phyloP scores from a whole-genome alignment of 2,797 vertebrate species.

The Anomalospiza imberbis region DNA sequence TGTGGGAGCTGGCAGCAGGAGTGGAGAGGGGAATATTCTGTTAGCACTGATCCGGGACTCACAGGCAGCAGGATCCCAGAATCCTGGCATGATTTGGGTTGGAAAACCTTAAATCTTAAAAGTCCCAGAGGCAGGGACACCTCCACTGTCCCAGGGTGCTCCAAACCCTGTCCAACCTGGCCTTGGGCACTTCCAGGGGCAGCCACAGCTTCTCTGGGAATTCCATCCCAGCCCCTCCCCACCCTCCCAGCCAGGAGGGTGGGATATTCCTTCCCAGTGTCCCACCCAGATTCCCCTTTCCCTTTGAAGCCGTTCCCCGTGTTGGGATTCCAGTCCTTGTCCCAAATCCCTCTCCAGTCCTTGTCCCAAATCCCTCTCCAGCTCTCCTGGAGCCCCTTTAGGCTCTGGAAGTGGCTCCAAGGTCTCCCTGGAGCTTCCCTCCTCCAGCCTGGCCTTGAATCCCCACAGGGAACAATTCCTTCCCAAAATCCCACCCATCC shows the following conservation, averaged over 20 bases:
- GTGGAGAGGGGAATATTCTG: neutral
- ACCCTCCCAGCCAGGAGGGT: neutral
- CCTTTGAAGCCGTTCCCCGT: neutral
- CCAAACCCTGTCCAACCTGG: too few relatives aligned
- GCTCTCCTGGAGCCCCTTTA: neutral
- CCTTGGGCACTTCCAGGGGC: neutral
- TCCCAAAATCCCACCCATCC: neutral
- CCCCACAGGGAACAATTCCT: too few relatives aligned
- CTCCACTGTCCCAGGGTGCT: fast-evolving
- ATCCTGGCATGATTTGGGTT: fast-evolving
- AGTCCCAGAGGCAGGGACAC: neutral
- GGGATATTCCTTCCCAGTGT: neutral
- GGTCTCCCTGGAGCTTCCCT: too few relatives aligned
- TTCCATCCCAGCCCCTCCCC: neutral
- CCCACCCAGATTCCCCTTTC: neutral
- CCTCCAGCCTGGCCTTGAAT: too few relatives aligned
- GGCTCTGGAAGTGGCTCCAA: too few relatives aligned
- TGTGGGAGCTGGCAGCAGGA: neutral
- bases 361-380: neutral
- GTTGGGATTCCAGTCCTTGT: neutral
- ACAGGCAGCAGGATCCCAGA: neutral
- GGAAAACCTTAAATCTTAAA: neutral
- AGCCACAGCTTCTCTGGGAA: neutral
- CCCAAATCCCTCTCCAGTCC: too few relatives aligned
- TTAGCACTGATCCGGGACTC: fast-evolving